Conservation (phyloP, 2,113 vertebrate species). For the Thalassarche chlororhynchos region DNA sequence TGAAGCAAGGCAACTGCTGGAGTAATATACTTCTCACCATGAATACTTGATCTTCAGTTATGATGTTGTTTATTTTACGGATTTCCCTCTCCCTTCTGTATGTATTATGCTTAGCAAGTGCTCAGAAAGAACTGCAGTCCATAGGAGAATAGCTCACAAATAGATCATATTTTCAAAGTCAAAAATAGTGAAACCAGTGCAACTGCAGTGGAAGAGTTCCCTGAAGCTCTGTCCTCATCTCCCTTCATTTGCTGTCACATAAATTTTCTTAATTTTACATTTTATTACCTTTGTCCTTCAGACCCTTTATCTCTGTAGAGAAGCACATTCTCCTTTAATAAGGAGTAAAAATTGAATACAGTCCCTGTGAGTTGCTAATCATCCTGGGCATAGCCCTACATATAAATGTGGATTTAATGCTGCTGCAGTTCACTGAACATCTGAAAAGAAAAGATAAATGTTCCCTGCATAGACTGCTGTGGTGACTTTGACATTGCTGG, state of each 20-base stretch:
- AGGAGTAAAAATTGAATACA: conserved; percentile 6
- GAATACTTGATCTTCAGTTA: neutral
- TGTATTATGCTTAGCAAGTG: neutral
- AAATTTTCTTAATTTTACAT: neutral
- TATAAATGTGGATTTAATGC: conserved; percentile 62
- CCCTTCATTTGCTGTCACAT: neutral
- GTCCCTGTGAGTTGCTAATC: conserved; percentile 1
- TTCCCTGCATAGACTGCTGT: neutral
- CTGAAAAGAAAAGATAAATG: conserved; percentile 55
- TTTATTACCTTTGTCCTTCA: conserved; percentile 38
- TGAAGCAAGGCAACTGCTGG: neutral
- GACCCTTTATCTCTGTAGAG: neutral
- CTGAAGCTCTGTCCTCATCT: neutral
- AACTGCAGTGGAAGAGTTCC: neutral
- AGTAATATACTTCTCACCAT: neutral
- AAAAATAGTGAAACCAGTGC: neutral
- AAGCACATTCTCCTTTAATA: neutral
- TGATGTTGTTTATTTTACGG: neutral
- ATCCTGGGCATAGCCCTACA: neutral
- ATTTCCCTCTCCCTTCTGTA: neutral
- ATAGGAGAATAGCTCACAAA: neutral
- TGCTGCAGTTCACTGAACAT: conserved; percentile 56
- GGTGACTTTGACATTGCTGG: conserved; percentile 62
- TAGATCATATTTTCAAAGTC: neutral
- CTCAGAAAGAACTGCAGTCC: neutral